phyloP scores from a whole-genome alignment of 2,113 vertebrate genomes.

The Corydoras sp. region DNA sequence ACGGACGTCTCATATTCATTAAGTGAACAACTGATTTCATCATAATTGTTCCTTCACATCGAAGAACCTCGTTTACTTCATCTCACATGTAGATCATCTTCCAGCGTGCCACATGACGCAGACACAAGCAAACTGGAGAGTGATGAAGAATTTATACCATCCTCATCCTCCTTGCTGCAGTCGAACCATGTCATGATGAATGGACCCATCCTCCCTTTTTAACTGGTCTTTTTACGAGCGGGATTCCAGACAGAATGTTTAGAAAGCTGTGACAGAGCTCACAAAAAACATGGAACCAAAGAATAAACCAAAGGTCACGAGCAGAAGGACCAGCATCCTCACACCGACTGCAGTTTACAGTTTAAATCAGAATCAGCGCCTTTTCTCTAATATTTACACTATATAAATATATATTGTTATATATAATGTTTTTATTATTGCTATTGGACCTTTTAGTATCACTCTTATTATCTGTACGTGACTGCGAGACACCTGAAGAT shows the following conservation, averaged over 20 bases:
- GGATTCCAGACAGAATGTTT: slow-evolving; percentile 7
- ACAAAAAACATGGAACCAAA: slow-evolving; percentile 22
- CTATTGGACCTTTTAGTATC: no score
- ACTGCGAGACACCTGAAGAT: no score
- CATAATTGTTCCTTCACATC: slow-evolving; percentile 11
- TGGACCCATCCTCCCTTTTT: slow-evolving; percentile 13
- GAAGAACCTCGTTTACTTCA: slow-evolving; percentile 5
- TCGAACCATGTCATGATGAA: slow-evolving; percentile 12
- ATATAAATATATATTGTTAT: no score
- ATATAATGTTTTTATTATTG: no score
- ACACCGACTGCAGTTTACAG: background rate
- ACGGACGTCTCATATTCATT: no score
- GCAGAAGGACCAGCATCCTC: background rate
- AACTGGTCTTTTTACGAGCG: background rate
- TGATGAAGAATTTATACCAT: background rate
- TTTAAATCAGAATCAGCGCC: background rate
- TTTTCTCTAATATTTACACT: no score
- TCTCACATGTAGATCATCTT: slow-evolving; percentile 7
- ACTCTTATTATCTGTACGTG: no score
- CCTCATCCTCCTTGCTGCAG: slow-evolving; percentile 5
- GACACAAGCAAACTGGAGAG: slow-evolving; percentile 7
- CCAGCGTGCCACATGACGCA: background rate
- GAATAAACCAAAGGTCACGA: slow-evolving; percentile 17
- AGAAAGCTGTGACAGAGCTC: slow-evolving; percentile 3
- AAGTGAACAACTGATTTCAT: no score